Evolutionary conservation across 53 echinoderm and acorn worm genomes (phyloP), one percentile per base, ranked within the genome.

Genomic region (Echinometra lucunter): DNA sequence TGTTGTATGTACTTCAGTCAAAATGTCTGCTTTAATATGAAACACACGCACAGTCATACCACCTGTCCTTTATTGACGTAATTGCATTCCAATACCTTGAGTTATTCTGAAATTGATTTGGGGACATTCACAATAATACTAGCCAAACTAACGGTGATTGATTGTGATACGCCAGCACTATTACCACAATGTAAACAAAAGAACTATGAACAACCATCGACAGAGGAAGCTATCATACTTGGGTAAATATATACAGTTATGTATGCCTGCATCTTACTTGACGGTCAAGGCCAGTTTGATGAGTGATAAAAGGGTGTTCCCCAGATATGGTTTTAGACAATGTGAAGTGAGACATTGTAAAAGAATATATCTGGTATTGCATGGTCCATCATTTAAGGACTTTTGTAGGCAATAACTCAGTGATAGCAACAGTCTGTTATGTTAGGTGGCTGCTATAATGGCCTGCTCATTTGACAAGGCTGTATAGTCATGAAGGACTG

Each of bases 111-210:
- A 49, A 13, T 45, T 85, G 85, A 85, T 49, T 6, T 11, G 25
- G 18, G 85, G 27, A 47, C n/a, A 28, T 8, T 42, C 32, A 85
- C 1, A 85, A 47, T 25, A 85, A 45, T 85, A 27, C 85, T 19
- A 28, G 0, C 27, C 30, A 53, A n/a, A 49, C 49, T 28, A 13
- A n/a, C n/a, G n/a, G 23, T 81, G 28, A 28, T 85, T 85, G 45
- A 85, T 6, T 85, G 12, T 18, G 7, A 45, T 45, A 47, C 49
- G 49, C 85, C 85, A 42, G 44, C 81, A 49, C 85, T 45, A 85
- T 47, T 85, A 49, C 85, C 16, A 30, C 47, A 85, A 85, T 49
- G 30, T 85, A 45, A 85, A 85, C 85, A 85, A 49, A 6, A 40
- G 38, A 27, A n/a, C 44, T 12, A 35, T 85, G 53, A n/a, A 85